Base-by-base conservation (phyloP, 2,888 invertebrate species). In the Danaus chrysippus region DNA sequence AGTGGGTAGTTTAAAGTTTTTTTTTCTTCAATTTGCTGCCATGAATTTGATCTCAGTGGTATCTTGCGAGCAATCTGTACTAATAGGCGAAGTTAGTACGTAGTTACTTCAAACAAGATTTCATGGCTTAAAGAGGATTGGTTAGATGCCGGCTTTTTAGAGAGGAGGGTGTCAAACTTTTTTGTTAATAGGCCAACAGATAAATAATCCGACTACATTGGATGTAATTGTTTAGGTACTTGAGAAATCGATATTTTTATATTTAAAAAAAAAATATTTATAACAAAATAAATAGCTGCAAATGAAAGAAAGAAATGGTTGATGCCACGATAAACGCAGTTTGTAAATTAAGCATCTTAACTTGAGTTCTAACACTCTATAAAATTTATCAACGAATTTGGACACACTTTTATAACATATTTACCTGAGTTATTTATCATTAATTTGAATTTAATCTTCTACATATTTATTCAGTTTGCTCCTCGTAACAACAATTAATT, bases 11-110 rank as follows among this genome's bases (percentile, higher is more conserved):
- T 67, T 62, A 61, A 66, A 63, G 62, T 64, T 70, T 67, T 70
- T 69, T 68, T 69, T 68, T 66, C 69, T 58, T 60, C 63, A 68
- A 70, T 68, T 70, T 69, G 66, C 65, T 58, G 64, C 56, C 69
- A 64, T 67, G 70, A 65, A 66, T 69, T 70, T 65, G 69, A 67
- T 68, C 67, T 65, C 65, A 67, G 58, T 61, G 66, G 68, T 65
- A 69, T 70, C 69, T 65, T 68, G 64, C 61, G 58, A 63, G 66
- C 66, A 67, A 67, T 70, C 70, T 67, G 44, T 61, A 58, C 66
- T 69, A 70, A 70, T 68, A 70, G 67, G 65, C 64, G 61, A 68
- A 69, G 66, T 69, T 69, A 60, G 64, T 61, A 63, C 59, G 62
- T 64, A 61, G 54, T 58, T 55, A 56, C 62, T 65, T 67, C 60